Evolutionary conservation across 2,888 invertebrate species (phyloP), one percentile per base, ranked within the genome.

Genomic region (Mesorhabditis spiculigera): DNA sequence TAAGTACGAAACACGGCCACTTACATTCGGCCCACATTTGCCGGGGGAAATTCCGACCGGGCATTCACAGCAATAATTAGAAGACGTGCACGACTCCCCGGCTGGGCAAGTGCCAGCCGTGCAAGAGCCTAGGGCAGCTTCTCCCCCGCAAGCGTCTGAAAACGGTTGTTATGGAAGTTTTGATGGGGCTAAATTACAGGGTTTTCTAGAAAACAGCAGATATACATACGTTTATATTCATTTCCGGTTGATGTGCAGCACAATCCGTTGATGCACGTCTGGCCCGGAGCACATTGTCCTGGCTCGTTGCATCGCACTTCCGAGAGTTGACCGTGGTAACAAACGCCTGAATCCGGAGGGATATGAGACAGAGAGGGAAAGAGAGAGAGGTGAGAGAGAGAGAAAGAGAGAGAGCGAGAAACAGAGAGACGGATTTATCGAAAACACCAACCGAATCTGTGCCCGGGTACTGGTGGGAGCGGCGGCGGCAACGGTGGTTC

Each of bases 31-130:
- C n/a, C n/a, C n/a, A 71, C 84, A 85, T 8, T 78, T 72, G 5
- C 84, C 84, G 28, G 77, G 76, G 10, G 78, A 74, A 64, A 78
- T 72, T 41, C 84, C 84, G n/a, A 78, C 80, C 4, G 79, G 75
- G 71, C 84, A 84, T 67, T 85, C 82, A 68, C 84, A 84, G 64
- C 82, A 83, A 68, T 82, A 84, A 65, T 83, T 82, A 45, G 83
- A 78, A 0, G 84, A 68, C 1, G 82, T 79, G 69, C 84, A 84
- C 5, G 72, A 74, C 43, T 61, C 69, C 4, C 77, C 77, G 6
- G 65, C 63, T 16, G 68, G 42, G 71, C 84, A 85, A 10, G 70
- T 63, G 8, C 78, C 78, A 16, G 70, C 66, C 4, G 73, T 72
- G 68, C 84, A 84, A 3, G 76, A 74, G 2, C 74, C 73, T 5